Percentiles rank a stretch among this genome's conserved stretches.
phyloP scores from a whole-genome alignment of 1,140 invertebrate species.

The Helicoverpa zea region DNA sequence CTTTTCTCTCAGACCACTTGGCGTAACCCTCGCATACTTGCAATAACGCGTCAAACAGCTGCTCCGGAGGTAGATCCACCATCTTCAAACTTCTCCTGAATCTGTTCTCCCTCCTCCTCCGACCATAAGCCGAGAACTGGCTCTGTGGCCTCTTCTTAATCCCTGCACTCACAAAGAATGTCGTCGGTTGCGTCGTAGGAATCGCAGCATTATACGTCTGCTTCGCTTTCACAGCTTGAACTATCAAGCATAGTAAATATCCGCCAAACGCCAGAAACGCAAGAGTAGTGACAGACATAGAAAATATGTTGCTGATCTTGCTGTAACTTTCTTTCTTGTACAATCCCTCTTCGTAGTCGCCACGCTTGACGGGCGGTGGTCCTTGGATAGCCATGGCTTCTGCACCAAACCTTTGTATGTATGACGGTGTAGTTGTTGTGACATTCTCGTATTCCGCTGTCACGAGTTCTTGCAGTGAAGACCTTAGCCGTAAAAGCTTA shows the following conservation, averaged over 20 bases:
- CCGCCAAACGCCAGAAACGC: conserved; percentile 93
- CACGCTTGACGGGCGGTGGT: conserved; percentile 74
- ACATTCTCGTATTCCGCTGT: conserved; percentile 64
- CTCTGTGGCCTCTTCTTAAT: conserved; percentile 81
- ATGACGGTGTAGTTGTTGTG: conserved; percentile 61
- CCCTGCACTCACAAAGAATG: conserved; percentile 78
- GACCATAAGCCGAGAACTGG: conserved; percentile 78
- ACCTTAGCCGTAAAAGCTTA: conserved; percentile 80
- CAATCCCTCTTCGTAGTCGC: conserved; percentile 73
- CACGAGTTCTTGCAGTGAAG: conserved; percentile 73
- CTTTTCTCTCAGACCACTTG: conserved; percentile 72
- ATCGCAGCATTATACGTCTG: conserved; percentile 62
- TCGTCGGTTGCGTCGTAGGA: conserved; percentile 67
- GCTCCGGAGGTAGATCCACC: conserved; percentile 78
- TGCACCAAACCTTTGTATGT: conserved; percentile 72
- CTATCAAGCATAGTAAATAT: conserved; percentile 91
- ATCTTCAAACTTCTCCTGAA: conserved; percentile 54
- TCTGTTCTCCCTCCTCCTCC: conserved; percentile 70
- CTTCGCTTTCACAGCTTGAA: conserved; percentile 89
- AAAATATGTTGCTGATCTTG: conserved; percentile 90
- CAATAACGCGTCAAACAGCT: conserved; percentile 85
- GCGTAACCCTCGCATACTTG: conserved; percentile 87
- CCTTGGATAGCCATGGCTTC: conserved; percentile 79
- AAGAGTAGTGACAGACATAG: conserved; percentile 90
- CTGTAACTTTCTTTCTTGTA: conserved; percentile 81